Evolutionary conservation across 2,113 vertebrate species (phyloP).

Genomic region (Oryzias celebensis): DNA sequence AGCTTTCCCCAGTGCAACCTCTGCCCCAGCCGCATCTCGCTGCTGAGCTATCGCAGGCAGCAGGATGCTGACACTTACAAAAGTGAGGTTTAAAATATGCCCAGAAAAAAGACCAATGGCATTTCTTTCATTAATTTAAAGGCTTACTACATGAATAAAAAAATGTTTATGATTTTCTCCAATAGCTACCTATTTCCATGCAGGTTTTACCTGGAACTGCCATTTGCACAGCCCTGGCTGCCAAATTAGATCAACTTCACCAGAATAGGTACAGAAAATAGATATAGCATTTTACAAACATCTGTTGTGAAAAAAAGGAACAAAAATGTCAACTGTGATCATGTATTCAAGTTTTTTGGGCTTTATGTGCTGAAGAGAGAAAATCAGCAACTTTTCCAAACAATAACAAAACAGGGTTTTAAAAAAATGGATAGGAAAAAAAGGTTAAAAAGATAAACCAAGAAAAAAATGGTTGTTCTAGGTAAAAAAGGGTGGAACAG

Average conservation of each 20-base stretch:
- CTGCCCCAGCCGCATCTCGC: conserved; percentile 37
- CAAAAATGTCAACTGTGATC: too few relatives aligned
- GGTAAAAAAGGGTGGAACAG: too few relatives aligned
- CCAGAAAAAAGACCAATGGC: conserved; percentile 28
- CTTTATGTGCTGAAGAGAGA: too few relatives aligned
- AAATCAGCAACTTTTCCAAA: too few relatives aligned
- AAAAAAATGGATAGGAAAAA: not conserved
- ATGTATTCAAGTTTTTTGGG: too few relatives aligned
- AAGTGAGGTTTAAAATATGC: conserved; percentile 25
- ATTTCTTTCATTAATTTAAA: not conserved
- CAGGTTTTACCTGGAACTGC: conserved; percentile 36
- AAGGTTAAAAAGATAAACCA: not conserved
- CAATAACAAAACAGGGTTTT: not conserved
- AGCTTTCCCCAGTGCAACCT: conserved; percentile 33
- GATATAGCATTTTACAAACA: not conserved
- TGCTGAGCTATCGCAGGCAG: conserved; percentile 53
- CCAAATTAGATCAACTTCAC: conserved; percentile 23
- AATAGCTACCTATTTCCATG: conserved; percentile 54
- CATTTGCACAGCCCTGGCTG: conserved; percentile 28
- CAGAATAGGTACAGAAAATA: conserved; percentile 29
- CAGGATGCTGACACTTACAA: conserved; percentile 47
- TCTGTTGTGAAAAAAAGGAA: too few relatives aligned
- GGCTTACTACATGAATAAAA: conserved; percentile 1
- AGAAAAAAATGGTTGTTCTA: too few relatives aligned
- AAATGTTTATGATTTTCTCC: not conserved